Evolutionary conservation across 2,888 invertebrate species (phyloP).

Genomic region (Leptinotarsa juncta): DNA sequence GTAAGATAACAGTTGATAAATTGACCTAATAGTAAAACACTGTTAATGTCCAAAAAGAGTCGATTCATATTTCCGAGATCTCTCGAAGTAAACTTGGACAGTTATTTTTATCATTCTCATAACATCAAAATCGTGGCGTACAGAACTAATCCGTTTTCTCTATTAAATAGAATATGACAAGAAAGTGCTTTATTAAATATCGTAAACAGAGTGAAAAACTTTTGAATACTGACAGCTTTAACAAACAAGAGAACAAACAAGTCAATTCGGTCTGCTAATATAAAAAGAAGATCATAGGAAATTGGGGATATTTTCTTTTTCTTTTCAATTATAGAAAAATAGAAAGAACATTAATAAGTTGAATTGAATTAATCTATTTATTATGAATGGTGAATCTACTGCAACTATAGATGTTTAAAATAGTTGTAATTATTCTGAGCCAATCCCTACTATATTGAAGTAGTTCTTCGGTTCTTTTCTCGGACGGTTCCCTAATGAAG

Average conservation of each 20-base stretch:
- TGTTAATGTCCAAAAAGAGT: too few species aligned
- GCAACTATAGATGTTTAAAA: too few species aligned
- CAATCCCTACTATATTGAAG: too few species aligned
- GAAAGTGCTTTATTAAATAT: slow-evolving; percentile 4
- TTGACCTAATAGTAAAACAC: too few species aligned
- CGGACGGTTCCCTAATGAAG: too few species aligned
- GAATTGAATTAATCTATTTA: too few species aligned
- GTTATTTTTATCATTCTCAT: not conserved
- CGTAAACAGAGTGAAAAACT: not conserved
- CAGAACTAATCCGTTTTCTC: slow-evolving; percentile 8
- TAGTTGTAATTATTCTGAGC: too few species aligned
- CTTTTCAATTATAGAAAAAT: not conserved
- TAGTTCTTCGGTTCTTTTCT: too few species aligned
- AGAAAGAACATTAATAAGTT: too few species aligned
- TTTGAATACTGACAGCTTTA: slow-evolving; percentile 2
- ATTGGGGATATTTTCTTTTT: not conserved
- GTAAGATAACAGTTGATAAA: too few species aligned
- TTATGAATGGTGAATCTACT: too few species aligned
- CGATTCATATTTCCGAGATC: not conserved
- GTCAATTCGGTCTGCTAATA: not conserved
- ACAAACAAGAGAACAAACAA: slow-evolving; percentile 4
- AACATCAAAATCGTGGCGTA: not conserved
- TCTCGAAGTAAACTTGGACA: not conserved
- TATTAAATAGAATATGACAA: slow-evolving; percentile 3
- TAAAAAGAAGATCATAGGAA: not conserved